phyloP scores from a whole-genome alignment of 2,797 vertebrate species.

The Myoxocephalus aenaeus region DNA sequence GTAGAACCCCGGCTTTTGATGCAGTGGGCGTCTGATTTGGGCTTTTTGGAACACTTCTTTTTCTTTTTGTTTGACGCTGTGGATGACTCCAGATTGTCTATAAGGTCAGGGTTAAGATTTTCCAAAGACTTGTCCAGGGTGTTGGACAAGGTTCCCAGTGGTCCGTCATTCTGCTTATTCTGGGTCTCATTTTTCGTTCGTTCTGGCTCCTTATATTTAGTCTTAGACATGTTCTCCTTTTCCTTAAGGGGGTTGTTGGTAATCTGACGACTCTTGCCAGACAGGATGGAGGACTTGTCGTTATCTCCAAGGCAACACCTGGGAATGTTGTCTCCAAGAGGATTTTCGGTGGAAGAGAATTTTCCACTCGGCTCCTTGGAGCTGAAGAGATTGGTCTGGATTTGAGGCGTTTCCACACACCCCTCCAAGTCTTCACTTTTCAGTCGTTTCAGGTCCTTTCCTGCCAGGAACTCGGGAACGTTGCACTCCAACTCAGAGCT shows the following conservation, averaged over 20 bases:
- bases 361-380: constrained; percentile 87
- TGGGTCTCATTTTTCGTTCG: constrained; percentile 91
- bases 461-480: constrained; percentile 86
- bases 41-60: constrained; percentile 96
- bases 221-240: constrained; percentile 95
- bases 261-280: constrained; percentile 90
- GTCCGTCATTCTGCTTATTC: constrained; percentile 94
- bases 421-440: constrained; percentile 90
- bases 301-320: constrained; percentile 93
- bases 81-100: constrained; percentile 90
- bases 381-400: constrained; percentile 87
- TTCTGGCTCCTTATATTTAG: constrained; percentile 88
- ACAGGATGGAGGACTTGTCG: constrained; percentile 94
- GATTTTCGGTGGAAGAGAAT: constrained; percentile 84
- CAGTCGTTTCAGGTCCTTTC: constrained; percentile 92
- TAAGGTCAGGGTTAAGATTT: constrained; percentile 89
- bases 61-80: constrained; percentile 94
- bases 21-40: constrained; percentile 94
- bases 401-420: constrained; percentile 88
- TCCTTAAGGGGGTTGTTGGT: constrained; percentile 92
- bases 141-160: constrained; percentile 93
- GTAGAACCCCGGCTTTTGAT: constrained; percentile 88
- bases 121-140: constrained; percentile 90
- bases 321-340: constrained; percentile 82
- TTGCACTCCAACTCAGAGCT: constrained; percentile 95